Evolutionary conservation across 2,113 vertebrate genomes (phyloP), one percentile per base, ranked within the genome.

Genomic region (Panthera uncia): DNA sequence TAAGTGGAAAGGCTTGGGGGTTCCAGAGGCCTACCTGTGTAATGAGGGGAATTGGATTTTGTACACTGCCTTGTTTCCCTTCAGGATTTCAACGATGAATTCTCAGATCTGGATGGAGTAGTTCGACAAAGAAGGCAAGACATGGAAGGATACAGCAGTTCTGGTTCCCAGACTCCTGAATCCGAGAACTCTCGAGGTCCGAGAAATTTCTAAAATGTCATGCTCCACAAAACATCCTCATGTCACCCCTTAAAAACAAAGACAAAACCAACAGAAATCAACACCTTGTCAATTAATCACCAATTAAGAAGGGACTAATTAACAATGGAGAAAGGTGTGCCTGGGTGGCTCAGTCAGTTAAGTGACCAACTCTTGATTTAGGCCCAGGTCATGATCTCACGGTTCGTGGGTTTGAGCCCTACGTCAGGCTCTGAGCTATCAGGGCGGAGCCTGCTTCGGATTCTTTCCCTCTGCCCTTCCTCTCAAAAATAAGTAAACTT

Each of bases 81-180:
- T 66, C 80, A 99, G 99, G 99, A 98, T 96, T 99, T 99, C 93
- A 98, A 98, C 15, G 99, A 98, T 80, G 99, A 99, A 80, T 99
- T 99, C 97, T 98, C 98, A 21, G 99, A 99, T 97, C 92, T 99
- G 97, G 99, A 99, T 57, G 99, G 99, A 96, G 98, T 99, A 21
- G 98, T 99, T 69, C 98, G 96, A 33, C 98, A 98, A 69, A 98
- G 98, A 78, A 98, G 99, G 88, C 98, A 98, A 96, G 99, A 99
- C 55, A 98, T 99, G 96, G 99, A 99, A 97, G 99, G 99, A 82
- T 99, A 99, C 97, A 99, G 99, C 98, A 99, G 99, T 95, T 99
- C 99, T 25, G 99, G 99, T 65, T 99, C 99, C 18, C 99, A 99
- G 96, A 99, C 99, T 5, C 99, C 99, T 3, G 99, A 99, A 93